These are phyloP conservation scores for human DNA, from an alignment of 2,113 vertebrate genomes.

Conservation along the genomic window DNA sequence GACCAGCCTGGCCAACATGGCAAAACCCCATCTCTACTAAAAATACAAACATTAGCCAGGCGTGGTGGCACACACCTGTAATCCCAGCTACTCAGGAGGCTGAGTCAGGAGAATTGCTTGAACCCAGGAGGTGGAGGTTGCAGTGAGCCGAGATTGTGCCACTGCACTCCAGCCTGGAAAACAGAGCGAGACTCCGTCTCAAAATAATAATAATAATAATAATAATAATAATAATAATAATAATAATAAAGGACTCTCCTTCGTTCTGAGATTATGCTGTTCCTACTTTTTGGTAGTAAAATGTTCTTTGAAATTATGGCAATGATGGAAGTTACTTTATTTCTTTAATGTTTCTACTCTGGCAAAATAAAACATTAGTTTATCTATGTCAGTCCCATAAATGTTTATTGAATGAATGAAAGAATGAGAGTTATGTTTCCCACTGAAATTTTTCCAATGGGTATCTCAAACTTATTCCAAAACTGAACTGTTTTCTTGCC, in stretches of 20 bases:
- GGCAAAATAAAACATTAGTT: constrained; percentile 31
- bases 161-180: too few relatives aligned
- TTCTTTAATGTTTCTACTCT: not conserved
- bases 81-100: too few relatives aligned
- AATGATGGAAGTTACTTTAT: not conserved
- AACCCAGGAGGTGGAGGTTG: too few relatives aligned
- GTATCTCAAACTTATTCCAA: not conserved
- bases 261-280: constrained; percentile 16
- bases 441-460: not conserved
- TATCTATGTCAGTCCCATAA: not conserved
- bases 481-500: not conserved
- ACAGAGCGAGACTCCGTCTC: too few relatives aligned
- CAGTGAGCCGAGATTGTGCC: too few relatives aligned
- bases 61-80: too few relatives aligned
- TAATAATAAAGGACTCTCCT: not conserved
- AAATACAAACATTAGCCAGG: too few relatives aligned
- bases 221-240: too few relatives aligned
- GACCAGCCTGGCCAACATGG: too few relatives aligned
- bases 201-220: too few relatives aligned
- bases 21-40: too few relatives aligned
- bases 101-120: too few relatives aligned
- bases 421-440: not conserved
- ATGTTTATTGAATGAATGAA: constrained; percentile 11
- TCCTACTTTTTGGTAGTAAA: not conserved
- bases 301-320: not conserved